Base-by-base conservation (phyloP, 2,797 vertebrate genomes). In the Darevskia nairensis region DNA sequence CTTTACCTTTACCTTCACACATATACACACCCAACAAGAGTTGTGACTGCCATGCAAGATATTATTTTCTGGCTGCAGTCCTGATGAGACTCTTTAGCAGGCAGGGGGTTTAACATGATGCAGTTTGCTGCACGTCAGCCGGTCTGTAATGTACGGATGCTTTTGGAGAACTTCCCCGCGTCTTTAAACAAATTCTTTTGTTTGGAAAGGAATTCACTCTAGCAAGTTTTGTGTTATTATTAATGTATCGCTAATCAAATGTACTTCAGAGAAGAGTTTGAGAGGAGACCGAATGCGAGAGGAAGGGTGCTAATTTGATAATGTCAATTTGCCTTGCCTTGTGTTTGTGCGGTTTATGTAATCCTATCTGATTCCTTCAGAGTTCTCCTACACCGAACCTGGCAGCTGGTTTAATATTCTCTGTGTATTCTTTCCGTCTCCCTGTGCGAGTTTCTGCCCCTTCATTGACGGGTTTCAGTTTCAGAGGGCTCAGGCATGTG, bases 221-320 rank as follows among this genome's bases (percentile, higher is more conserved):
- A 69, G 50, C 64, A 35, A 4, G 19, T 88, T 91, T 86, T 84
- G 61, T 86, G 32, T 81, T 91, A n/a, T 92, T 94, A 90, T 92
- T 94, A 89, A 82, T 64, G 68, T 84, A 27, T 76, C 84, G 88
- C 68, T 89, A 93, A 92, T 90, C 77, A 55, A 8, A 29, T 77
- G 19, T 74, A 80, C 87, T 92, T 80, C 86, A 89, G 89, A 46
- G 25, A 79, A 88, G 91, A 88, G 6, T 29, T 80, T 90, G 80
- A 89, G 76, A 94, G 71, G 74, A 88, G 71, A 71, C 27, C 88
- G 92, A 93, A 93, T 80, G 39, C 86, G 29, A 91, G 84, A 91
- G 64, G 90, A 91, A 94, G 92, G 44, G 39, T 82, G 74, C 10
- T 94, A 81, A 84, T 93, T 90, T 90, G 80, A 86, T 93, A 86